Evolutionary conservation across 2,113 vertebrate species (phyloP).

Genomic region (Nanger granti): DNA sequence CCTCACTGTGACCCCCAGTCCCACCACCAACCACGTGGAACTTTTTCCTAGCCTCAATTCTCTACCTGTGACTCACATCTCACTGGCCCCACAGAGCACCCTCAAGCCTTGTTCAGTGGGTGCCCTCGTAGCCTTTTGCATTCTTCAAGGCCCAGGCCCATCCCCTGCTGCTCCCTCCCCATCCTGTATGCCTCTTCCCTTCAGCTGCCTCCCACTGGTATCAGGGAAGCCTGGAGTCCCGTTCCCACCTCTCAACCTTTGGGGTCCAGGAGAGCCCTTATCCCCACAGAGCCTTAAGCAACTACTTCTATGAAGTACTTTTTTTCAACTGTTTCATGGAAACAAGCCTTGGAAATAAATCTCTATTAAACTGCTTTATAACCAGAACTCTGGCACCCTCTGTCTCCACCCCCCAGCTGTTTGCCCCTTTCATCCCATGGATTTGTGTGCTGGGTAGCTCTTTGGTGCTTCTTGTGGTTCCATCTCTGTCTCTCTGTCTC

Average conservation of each 20-base stretch:
- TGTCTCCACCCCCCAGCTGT: slow-evolving; percentile 42
- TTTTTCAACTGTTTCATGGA: slow-evolving; percentile 80
- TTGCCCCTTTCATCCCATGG: slow-evolving; percentile 7
- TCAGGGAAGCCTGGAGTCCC: slow-evolving; percentile 71
- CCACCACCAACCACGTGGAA: slow-evolving; percentile 45
- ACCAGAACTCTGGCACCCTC: slow-evolving; percentile 53
- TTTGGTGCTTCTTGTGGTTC: not conserved
- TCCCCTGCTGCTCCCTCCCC: not conserved
- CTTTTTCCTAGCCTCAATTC: not conserved
- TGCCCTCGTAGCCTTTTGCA: not conserved
- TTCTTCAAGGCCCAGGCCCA: not conserved
- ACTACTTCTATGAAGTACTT: slow-evolving; percentile 89
- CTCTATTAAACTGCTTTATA: slow-evolving; percentile 73
- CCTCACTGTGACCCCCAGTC: not conserved
- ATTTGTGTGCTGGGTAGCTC: not conserved
- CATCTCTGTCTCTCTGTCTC: not conserved
- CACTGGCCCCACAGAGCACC: not conserved
- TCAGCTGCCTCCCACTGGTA: not conserved
- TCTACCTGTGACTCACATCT: not conserved
- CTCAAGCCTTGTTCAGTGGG: not conserved
- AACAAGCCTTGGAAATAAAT: slow-evolving; percentile 67
- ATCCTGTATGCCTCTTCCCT: not conserved
- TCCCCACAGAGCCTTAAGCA: slow-evolving; percentile 64
- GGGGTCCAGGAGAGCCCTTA: slow-evolving; percentile 33
- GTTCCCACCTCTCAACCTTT: not conserved